These are phyloP conservation scores for Haliclona indistincta DNA, from an alignment of 37 sponge, comb jelly and placozoan species.

Conservation along the genomic window DNA sequence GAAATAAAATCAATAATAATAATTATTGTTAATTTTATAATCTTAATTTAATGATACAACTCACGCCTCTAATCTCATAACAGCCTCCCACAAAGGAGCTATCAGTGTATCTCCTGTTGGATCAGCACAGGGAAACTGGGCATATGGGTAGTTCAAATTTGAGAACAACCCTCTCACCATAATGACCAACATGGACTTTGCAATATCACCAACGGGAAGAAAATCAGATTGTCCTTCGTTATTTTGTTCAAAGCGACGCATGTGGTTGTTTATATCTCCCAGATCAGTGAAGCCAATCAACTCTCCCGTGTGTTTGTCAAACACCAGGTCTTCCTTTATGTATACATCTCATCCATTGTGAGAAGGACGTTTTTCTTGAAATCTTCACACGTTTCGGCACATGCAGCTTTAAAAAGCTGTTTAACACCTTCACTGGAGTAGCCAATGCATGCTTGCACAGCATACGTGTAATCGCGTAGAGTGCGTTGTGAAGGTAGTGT, in stretches of 20 bases:
- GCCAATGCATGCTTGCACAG: neutral
- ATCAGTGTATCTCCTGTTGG: neutral
- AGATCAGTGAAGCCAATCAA: neutral
- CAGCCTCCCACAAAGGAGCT: neutral
- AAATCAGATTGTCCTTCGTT: neutral
- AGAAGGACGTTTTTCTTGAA: slow-evolving; percentile 3
- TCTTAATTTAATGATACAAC: too few species aligned
- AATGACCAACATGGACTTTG: slow-evolving; percentile 2
- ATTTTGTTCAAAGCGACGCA: neutral
- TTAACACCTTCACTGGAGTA: neutral
- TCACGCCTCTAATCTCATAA: neutral
- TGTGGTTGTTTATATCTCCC: neutral
- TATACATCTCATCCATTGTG: slow-evolving; percentile 28
- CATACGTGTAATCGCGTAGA: slow-evolving; percentile 8
- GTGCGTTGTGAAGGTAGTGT: slow-evolving; percentile 12
- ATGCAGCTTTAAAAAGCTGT: slow-evolving; percentile 16
- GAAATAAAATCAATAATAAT: too few species aligned
- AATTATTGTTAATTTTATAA: too few species aligned
- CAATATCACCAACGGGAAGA: neutral
- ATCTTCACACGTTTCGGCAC: slow-evolving; percentile 5
- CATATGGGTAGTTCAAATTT: neutral
- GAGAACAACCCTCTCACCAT: neutral
- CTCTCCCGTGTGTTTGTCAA: slow-evolving; percentile 12
- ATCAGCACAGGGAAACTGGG: neutral
- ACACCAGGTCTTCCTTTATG: slow-evolving; percentile 36